These are phyloP conservation scores for Acrobasis suavella DNA, from an alignment of 2,888 invertebrate species.

Conservation along the genomic window DNA sequence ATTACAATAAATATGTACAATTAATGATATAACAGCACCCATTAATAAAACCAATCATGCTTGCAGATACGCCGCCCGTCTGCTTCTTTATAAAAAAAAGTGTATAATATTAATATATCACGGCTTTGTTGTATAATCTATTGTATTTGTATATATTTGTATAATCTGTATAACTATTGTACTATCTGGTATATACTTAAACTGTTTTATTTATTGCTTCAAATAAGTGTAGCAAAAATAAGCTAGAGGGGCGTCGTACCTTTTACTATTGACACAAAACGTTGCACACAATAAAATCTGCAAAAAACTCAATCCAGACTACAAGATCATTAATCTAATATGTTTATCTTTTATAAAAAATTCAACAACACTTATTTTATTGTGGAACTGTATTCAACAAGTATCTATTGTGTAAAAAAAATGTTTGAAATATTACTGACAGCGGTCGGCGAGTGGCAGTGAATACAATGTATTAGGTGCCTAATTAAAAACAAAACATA, in stretches of 20 bases:
- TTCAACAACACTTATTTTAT: slow-evolving; percentile 81
- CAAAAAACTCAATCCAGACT: slow-evolving; percentile 80
- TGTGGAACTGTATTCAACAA: slow-evolving; percentile 78
- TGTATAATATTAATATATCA: slow-evolving; percentile 71
- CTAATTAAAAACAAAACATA: slow-evolving; percentile 59
- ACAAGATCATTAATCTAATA: slow-evolving; percentile 81
- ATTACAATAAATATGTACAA: slow-evolving; percentile 81
- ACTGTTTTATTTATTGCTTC: slow-evolving; percentile 59
- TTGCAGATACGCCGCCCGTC: slow-evolving; percentile 58
- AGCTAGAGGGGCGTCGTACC: slow-evolving; percentile 66
- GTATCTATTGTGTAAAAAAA: slow-evolving; percentile 77
- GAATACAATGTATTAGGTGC: slow-evolving; percentile 50
- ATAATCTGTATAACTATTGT: slow-evolving; percentile 65
- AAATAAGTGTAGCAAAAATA: slow-evolving; percentile 79
- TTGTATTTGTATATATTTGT: slow-evolving; percentile 65
- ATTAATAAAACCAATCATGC: slow-evolving; percentile 68
- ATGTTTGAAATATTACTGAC: slow-evolving; percentile 53
- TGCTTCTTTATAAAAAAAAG: slow-evolving; percentile 59
- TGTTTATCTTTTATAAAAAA: slow-evolving; percentile 80
- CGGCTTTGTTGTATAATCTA: slow-evolving; percentile 69
- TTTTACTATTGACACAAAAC: slow-evolving; percentile 45
- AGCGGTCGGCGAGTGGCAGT: slow-evolving; percentile 81
- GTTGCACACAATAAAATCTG: slow-evolving; percentile 75
- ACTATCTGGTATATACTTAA: slow-evolving; percentile 65
- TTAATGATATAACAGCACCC: slow-evolving; percentile 79